A percentile compares a stretch with the other conserved stretches of the same genome.
phyloP scores from a whole-genome alignment of 1,140 invertebrate genomes.

The Chelonus insularis region DNA sequence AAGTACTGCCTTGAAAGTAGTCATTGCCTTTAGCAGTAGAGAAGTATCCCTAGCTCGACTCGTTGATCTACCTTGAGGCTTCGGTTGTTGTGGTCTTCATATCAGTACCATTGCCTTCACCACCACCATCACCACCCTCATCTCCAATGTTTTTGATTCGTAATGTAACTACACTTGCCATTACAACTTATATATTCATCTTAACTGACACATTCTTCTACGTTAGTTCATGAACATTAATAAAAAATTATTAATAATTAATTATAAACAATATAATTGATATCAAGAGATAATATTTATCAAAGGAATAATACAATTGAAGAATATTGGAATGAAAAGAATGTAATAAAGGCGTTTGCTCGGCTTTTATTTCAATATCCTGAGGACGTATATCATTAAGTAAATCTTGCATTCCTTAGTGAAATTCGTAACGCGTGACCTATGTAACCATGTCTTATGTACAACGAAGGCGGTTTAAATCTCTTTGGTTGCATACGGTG shows the following conservation, averaged over 20 bases:
- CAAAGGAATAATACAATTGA: neutral
- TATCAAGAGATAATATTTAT: neutral
- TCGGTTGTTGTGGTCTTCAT: slow-evolving; percentile 22
- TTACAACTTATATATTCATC: too few species aligned
- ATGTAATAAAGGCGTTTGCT: slow-evolving; percentile 15
- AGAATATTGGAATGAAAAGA: neutral
- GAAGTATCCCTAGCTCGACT: slow-evolving; percentile 3
- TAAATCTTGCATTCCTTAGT: slow-evolving; percentile 23
- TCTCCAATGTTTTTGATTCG: neutral
- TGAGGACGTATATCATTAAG: slow-evolving; percentile 27
- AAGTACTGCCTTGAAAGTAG: slow-evolving; percentile 19
- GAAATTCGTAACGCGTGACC: slow-evolving; percentile 33
- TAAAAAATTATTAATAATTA: too few species aligned
- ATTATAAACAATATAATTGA: too few species aligned
- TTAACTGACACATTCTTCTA: too few species aligned
- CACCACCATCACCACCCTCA: neutral
- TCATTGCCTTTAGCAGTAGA: slow-evolving; percentile 8
- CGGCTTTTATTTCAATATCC: slow-evolving; percentile 29
- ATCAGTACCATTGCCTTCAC: neutral
- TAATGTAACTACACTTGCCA: too few species aligned
- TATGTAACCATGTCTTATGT: slow-evolving; percentile 22
- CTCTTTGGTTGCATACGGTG: slow-evolving; percentile 17
- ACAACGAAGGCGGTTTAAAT: slow-evolving; percentile 32
- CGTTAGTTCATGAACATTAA: too few species aligned
- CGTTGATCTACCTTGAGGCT: neutral